Percentiles rank a stretch among this genome's conserved stretches.
Evolutionary conservation across 1,140 invertebrate genomes (phyloP).

Genomic region (Ceratosolen fusciceps): DNA sequence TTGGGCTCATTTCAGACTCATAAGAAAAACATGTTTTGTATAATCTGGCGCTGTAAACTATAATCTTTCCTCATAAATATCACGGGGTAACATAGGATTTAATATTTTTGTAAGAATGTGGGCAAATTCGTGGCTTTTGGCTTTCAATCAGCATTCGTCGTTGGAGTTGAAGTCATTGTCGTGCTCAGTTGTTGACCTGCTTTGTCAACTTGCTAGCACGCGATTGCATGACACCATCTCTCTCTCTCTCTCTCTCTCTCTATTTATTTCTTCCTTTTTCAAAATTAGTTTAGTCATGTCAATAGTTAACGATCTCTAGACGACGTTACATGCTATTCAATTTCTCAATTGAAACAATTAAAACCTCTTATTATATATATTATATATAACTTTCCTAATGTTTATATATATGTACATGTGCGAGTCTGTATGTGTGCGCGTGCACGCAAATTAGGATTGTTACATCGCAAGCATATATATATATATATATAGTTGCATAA

Average conservation of each 20-base stretch:
- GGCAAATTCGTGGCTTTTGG: not conserved
- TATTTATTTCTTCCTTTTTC: not conserved
- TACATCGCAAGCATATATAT: too few relatives aligned
- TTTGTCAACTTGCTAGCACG: conserved; percentile 8
- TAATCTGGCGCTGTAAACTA: not conserved
- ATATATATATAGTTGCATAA: not conserved
- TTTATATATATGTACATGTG: not conserved
- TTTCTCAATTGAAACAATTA: not conserved
- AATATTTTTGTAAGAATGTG: not conserved
- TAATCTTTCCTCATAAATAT: not conserved
- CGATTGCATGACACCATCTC: not conserved
- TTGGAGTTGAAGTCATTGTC: conserved; percentile 5
- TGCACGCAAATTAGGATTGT: not conserved
- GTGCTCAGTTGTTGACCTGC: not conserved
- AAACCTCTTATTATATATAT: not conserved
- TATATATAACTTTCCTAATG: not conserved
- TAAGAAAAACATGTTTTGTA: too few relatives aligned
- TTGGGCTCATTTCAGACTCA: too few relatives aligned
- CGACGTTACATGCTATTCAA: not conserved
- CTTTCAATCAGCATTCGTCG: conserved; percentile 7
- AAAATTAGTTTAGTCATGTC: not conserved
- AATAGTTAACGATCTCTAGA: not conserved
- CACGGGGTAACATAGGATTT: not conserved
- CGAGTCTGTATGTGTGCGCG: too few relatives aligned
- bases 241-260: not conserved